A percentile compares a stretch with the other conserved stretches of the same genome.
phyloP scores from a whole-genome alignment of 2,888 invertebrate genomes.

The Tetheella fluctuosa region DNA sequence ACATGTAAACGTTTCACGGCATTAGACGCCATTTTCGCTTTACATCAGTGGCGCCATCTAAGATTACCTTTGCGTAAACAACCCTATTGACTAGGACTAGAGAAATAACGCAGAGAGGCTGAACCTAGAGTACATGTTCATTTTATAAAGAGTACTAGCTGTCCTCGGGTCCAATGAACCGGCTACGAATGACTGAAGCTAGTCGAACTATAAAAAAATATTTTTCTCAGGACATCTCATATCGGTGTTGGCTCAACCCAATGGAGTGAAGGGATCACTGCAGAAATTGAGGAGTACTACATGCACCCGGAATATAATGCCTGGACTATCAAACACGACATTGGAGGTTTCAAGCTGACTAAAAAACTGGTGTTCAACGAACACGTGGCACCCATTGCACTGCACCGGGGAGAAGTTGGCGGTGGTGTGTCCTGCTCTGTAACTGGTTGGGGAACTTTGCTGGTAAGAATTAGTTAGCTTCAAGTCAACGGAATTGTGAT shows the following conservation, averaged over 20 bases:
- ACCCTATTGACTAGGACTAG: no score
- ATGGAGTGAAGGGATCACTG: constrained; percentile 24
- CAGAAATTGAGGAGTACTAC: constrained; percentile 21
- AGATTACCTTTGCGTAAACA: no score
- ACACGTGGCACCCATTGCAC: constrained; percentile 15
- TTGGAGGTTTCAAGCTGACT: constrained; percentile 25
- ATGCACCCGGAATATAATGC: constrained; percentile 30
- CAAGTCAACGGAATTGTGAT: no score
- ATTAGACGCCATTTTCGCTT: no score
- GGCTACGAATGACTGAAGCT: no score
- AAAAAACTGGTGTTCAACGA: constrained; percentile 16
- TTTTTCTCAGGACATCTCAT: constrained; percentile 12
- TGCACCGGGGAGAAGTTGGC: constrained; percentile 21
- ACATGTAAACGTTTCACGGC: no score
- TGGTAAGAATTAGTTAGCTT: constrained; percentile 24
- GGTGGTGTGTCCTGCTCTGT: constrained; percentile 20
- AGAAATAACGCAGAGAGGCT: no score
- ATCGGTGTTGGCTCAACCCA: constrained; percentile 27
- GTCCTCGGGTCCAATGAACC: no score
- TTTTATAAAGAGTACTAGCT: no score
- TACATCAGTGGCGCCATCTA: no score
- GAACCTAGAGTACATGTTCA: no score
- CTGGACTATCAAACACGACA: constrained; percentile 29
- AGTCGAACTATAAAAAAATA: no score
- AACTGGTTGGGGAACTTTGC: constrained; percentile 34